Percentiles rank a stretch among this genome's conserved stretches.
Evolutionary conservation across 2,797 vertebrate species (phyloP).

Genomic region (Eulemur mongoz): DNA sequence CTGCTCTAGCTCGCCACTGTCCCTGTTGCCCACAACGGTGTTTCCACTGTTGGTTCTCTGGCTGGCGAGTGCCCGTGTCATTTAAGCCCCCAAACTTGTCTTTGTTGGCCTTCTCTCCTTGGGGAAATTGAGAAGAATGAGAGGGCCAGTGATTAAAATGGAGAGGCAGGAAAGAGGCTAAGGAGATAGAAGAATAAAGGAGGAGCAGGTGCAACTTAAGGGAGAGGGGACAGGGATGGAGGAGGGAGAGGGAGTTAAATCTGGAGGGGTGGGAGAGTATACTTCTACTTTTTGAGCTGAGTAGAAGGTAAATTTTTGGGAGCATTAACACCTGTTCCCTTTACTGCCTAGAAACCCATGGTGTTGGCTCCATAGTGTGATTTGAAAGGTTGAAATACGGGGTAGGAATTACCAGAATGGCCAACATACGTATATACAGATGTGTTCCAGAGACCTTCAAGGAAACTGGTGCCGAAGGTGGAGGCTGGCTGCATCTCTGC

Average conservation of each 20-base stretch:
- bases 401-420: not conserved
- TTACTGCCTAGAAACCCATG: not conserved
- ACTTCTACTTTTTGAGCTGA: not conserved
- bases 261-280: not conserved
- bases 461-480: too few species aligned
- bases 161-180: not conserved
- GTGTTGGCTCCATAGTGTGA: not conserved
- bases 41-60: not conserved
- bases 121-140: not conserved
- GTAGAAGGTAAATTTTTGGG: not conserved
- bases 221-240: not conserved
- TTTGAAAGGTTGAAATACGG: not conserved
- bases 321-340: not conserved
- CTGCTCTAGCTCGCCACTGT: fast-evolving
- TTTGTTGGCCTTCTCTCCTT: not conserved
- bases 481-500: not conserved
- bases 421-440: too few species aligned
- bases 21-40: not conserved
- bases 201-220: not conserved
- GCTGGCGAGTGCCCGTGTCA: not conserved
- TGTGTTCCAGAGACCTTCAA: not conserved
- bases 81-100: not conserved
- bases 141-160: not conserved
- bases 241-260: not conserved
- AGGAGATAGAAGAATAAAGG: too few species aligned